Evolutionary conservation across 2,888 invertebrate species (phyloP).

Genomic region (Nemotelus nigrinus): DNA sequence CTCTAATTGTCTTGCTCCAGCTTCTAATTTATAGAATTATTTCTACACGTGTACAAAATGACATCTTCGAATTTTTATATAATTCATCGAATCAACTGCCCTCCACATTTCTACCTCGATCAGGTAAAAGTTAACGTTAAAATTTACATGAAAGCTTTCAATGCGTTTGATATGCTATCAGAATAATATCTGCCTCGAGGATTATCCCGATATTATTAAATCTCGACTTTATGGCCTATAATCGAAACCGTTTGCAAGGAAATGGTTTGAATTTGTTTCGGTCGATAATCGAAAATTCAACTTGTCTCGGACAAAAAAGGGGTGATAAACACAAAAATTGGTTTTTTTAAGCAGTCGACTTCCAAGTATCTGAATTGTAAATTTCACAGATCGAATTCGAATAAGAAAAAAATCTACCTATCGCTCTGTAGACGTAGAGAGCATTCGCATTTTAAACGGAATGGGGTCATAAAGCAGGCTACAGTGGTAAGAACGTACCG

Average conservation of each 20-base stretch:
- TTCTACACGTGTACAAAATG: not conserved
- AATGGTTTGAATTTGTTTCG: too few species aligned
- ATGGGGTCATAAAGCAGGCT: too few species aligned
- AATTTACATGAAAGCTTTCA: too few species aligned
- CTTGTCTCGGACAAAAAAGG: not conserved
- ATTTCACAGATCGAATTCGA: not conserved
- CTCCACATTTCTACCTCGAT: not conserved
- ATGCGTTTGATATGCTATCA: too few species aligned
- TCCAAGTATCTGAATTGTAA: not conserved
- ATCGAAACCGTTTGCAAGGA: too few species aligned
- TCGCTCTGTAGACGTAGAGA: too few species aligned
- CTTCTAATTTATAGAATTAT: constrained; percentile 3
- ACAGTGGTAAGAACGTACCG: too few species aligned
- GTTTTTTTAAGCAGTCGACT: not conserved
- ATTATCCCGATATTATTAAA: too few species aligned
- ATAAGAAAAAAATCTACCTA: not conserved
- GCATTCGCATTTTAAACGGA: too few species aligned
- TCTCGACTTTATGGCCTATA: too few species aligned
- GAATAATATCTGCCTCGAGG: too few species aligned
- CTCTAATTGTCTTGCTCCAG: constrained; percentile 27
- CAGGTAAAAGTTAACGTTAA: too few species aligned
- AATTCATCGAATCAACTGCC: constrained; percentile 9
- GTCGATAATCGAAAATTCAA: not conserved
- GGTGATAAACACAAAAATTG: constrained; percentile 5
- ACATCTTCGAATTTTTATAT: constrained; percentile 22